phyloP scores from a whole-genome alignment of 2,113 vertebrate species.

The Sporophila hypoxantha region DNA sequence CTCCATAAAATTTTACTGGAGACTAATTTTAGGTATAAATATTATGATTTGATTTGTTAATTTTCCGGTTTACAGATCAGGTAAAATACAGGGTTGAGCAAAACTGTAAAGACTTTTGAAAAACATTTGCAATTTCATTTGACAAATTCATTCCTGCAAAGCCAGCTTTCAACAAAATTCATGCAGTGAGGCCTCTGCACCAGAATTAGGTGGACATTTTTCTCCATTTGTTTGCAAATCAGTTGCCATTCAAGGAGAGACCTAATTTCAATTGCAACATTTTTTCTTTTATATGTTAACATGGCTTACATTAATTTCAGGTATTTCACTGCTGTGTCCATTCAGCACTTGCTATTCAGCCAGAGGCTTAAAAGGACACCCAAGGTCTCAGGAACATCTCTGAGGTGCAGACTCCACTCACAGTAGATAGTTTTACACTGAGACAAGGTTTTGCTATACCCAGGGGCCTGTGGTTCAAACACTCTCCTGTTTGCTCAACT shows the following conservation, averaged over 20 bases:
- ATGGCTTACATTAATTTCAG: not conserved
- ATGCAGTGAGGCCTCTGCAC: not conserved
- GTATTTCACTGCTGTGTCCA: not conserved
- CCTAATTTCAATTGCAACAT: conserved; percentile 8
- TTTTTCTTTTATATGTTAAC: conserved; percentile 30
- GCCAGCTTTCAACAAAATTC: not conserved
- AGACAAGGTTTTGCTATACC: conserved; percentile 21
- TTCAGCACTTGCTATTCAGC: conserved; percentile 35
- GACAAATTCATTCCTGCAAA: not conserved
- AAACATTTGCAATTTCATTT: conserved; percentile 33
- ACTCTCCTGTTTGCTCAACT: conserved; percentile 30
- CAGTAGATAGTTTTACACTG: not conserved
- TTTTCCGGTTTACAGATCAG: conserved; percentile 42
- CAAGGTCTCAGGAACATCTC: conserved; percentile 27
- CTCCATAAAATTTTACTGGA: conserved; percentile 22
- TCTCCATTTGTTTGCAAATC: conserved; percentile 47
- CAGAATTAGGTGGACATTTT: conserved; percentile 5
- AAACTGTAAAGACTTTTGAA: conserved; percentile 15
- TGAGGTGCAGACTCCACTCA: not conserved
- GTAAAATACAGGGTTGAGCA: not conserved
- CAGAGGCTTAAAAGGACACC: conserved; percentile 35
- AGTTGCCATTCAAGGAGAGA: not conserved
- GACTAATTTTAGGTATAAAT: conserved; percentile 42
- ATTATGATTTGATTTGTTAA: conserved; percentile 14
- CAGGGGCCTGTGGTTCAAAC: conserved; percentile 12